Evolutionary conservation across 2,888 invertebrate species (phyloP), one percentile per base, ranked within the genome.

Genomic region (Melieria omissa): DNA sequence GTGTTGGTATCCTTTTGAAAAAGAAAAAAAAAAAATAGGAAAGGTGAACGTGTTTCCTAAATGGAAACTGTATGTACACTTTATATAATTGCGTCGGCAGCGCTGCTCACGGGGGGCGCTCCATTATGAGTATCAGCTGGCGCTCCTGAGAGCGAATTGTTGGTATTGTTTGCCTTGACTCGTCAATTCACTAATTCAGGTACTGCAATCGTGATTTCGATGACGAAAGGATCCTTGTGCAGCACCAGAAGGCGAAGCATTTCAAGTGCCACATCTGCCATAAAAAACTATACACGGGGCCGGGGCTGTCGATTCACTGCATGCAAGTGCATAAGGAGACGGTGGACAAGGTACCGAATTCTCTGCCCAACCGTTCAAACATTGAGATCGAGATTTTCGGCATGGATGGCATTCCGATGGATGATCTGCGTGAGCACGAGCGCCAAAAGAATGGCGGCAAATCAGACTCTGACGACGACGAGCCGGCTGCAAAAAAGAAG

Each of bases 291-390:
- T 99, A 98, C 87, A 99, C 99, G 69, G 86, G 86, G 5, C 99
- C 99, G 75, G 99, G 99, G 58, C 89, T 99, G 80, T 97, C 98
- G 81, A 99, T 99, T 89, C 99, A 99, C 88, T 99, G 99, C 88
- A 98, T 99, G 98, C 99, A 99, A 93, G 99, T 99, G 74, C 99
- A 99, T 88, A 99, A 99, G 89, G 99, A 99, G 89, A 97, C 98
- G 73, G 97, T 99, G 86, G 99, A 99, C 88, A 98, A 99, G 90
- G 98, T 99, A 86, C 99, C 99, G 80, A 99, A 98, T 89, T 97
- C 99, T 76, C 89, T 99, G 85, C 98, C 98, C 82, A 97, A 97
- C 88, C 92, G 99, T 86, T 97, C 97, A 84, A 98, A 98, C 89
- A 97, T 98, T 86, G 98, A 99, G 89, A 96, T 99, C 87, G 99